phyloP scores from a whole-genome alignment of 1,140 invertebrate genomes.

The Cecropterus lyciades region DNA sequence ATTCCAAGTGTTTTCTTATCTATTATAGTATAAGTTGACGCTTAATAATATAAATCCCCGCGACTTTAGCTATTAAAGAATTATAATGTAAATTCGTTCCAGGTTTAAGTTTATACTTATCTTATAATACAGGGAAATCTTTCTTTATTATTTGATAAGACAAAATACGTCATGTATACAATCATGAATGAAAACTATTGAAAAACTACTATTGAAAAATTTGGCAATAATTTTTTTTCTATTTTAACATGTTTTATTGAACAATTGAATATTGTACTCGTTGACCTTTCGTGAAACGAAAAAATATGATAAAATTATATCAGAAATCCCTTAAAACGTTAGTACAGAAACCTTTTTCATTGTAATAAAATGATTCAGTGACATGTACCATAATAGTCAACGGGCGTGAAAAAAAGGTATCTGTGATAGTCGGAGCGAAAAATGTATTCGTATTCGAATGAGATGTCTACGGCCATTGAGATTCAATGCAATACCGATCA shows the following conservation, averaged over 20 bases:
- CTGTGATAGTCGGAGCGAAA: conserved; percentile 6
- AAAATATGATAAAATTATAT: conserved; percentile 1
- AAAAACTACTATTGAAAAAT: no score
- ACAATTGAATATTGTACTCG: conserved; percentile 2
- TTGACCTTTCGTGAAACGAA: not conserved
- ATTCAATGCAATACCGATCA: conserved; percentile 28
- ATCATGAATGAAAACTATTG: no score
- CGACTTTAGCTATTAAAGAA: no score
- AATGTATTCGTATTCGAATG: conserved; percentile 21
- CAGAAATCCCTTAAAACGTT: not conserved
- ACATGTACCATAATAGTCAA: conserved; percentile 16
- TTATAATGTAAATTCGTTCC: no score
- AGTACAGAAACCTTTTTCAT: not conserved
- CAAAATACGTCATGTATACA: no score
- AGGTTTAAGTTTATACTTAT: no score
- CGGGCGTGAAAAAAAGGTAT: conserved; percentile 13
- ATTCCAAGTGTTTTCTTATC: no score
- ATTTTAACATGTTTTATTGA: not conserved
- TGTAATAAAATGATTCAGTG: conserved; percentile 18
- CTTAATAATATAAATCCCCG: no score
- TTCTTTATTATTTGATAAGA: no score
- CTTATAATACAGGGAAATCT: no score
- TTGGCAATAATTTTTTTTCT: no score
- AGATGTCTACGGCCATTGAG: conserved; percentile 16
- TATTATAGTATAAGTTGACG: no score